Base-by-base conservation (phyloP, 2,113 vertebrate genomes). In the Pachypanchax playfairii region DNA sequence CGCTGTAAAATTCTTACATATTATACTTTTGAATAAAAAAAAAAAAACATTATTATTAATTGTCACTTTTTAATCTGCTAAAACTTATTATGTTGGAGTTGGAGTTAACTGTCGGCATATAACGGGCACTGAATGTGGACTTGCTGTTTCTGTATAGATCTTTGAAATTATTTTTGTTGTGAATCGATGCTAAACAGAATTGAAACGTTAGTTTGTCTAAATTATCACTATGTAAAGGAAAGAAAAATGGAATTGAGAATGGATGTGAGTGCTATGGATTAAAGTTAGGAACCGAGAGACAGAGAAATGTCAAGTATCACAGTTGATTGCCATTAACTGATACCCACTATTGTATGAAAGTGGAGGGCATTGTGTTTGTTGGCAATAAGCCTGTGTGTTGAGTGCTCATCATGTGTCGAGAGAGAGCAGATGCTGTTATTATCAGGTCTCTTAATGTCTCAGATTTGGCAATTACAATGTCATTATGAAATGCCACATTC, bases 401-500 rank as follows among this genome's bases (percentile, higher is more conserved):
- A 41, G 43, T 4, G 2, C 6, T 52, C 55, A 13, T 60, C 21
- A 8, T 59, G 29, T 51, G 47, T 33, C 12, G 18, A 42, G 35
- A 7, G 39, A 69, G 28, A 35, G 18, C 21, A 17, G 41, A 31
- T 46, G 47, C 18, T 46, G 11, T 53, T 47, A 20, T 47, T 25
- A 52, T 33, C 9, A 31, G 18, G 7, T 24, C 18, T 44, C 48
- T 43, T 15, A 49, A 24, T 44, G 10, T 44, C 28, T 51, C 20
- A 72, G 3, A 17, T 17, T 29, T 44, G 24, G 18, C 29, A 26
- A 55, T 35, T 33, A 49, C 12, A 36, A 28, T 56, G 24, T 70
- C 50, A 47, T 39, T 20, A 31, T 47, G 39, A 53, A 58, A 65
- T 38, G 47, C 31, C 47, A 46, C 33, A 20, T n/a, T n/a, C 31